These are phyloP conservation scores for Mus spicilegus DNA, from an alignment of 2,113 vertebrate genomes.

Conservation along the genomic window DNA sequence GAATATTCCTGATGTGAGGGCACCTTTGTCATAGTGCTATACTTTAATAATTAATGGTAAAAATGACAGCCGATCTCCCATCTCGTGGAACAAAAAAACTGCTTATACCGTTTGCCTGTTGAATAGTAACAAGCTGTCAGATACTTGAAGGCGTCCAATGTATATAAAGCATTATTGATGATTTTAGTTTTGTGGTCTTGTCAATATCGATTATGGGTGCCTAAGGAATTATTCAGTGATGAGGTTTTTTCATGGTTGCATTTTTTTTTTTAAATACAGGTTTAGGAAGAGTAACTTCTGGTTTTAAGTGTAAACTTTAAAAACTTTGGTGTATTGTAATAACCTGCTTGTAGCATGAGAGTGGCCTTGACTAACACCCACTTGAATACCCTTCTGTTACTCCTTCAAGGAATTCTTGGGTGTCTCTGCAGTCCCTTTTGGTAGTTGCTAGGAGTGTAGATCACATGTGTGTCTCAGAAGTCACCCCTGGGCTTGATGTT, in stretches of 20 bases:
- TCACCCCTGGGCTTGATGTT: neutral
- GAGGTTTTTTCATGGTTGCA: neutral
- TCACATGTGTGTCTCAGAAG: neutral
- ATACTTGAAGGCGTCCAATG: neutral
- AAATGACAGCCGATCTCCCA: neutral
- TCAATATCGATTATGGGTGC: neutral
- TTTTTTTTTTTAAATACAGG: neutral
- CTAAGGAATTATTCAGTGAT: neutral
- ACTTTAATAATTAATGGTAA: conserved; percentile 27
- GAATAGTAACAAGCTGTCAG: neutral
- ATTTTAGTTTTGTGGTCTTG: conserved; percentile 16
- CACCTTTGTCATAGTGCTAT: neutral
- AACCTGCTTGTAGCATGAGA: neutral
- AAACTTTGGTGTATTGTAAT: neutral
- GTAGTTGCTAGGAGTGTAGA: neutral
- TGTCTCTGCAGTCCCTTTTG: neutral
- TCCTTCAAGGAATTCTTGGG: neutral
- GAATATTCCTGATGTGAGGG: neutral
- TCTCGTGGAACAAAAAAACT: neutral
- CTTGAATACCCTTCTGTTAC: neutral
- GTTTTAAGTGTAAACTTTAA: conserved; percentile 30
- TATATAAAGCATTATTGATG: neutral
- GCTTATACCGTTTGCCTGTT: neutral
- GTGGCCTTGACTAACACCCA: neutral
- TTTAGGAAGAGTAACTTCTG: conserved; percentile 12